phyloP scores from a whole-genome alignment of 2,113 vertebrate genomes.

The Saccopteryx bilineata region DNA sequence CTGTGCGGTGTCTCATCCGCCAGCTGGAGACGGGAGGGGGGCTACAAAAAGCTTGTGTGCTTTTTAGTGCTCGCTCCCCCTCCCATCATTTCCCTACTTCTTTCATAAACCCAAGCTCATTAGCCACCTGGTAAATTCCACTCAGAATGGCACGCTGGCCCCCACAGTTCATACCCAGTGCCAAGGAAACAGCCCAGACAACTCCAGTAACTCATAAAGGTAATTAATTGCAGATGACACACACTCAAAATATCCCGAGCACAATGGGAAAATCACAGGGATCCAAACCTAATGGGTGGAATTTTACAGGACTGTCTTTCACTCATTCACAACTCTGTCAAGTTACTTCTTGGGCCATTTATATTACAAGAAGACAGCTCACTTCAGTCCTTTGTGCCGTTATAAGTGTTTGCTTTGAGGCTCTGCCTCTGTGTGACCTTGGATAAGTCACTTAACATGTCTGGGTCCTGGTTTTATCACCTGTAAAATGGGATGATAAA shows the following conservation, averaged over 20 bases:
- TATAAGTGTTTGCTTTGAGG: neutral
- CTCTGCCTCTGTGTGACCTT: neutral
- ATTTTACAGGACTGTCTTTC: constrained; percentile 2
- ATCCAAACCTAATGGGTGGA: neutral
- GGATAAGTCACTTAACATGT: neutral
- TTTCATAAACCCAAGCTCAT: constrained; percentile 59
- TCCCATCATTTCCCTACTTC: neutral
- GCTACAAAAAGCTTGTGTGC: neutral
- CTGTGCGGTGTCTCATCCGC: neutral
- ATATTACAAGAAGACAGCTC: neutral
- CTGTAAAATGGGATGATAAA: neutral
- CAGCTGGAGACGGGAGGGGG: neutral
- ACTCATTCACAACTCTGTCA: constrained; percentile 20
- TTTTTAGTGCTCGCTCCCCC: neutral
- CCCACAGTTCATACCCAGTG: constrained; percentile 25
- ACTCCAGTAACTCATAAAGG: neutral
- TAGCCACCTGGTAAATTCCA: constrained; percentile 61
- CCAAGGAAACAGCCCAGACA: constrained; percentile 57
- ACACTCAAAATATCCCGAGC: constrained; percentile 37
- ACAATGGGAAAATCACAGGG: constrained; percentile 32
- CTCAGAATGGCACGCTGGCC: neutral
- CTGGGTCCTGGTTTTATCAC: neutral
- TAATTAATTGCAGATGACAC: constrained; percentile 62
- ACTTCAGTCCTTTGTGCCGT: neutral
- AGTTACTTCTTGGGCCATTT: neutral